Evolutionary conservation across 2,888 invertebrate species (phyloP), one percentile per base, ranked within the genome.

Genomic region (Danaus chrysippus): DNA sequence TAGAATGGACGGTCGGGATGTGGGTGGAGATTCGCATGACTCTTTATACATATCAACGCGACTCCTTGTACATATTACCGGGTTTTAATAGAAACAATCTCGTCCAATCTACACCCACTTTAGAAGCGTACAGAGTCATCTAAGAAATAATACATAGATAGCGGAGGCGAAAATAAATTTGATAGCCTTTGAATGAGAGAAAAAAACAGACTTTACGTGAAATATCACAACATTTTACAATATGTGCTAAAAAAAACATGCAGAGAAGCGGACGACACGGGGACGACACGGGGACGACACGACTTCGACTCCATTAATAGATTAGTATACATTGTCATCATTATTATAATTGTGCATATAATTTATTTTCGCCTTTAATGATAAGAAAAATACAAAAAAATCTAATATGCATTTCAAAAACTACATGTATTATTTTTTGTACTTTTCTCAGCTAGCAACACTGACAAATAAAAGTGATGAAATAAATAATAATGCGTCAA

Each of bases 181-280:
- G 62, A 53, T 42, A 55, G 23, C 49, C 34, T 23, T 12, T 34
- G 13, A 49, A 49, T 34, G 11, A 46, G 46, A 44, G 34, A 57
- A 13, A 44, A 23, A 19, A 46, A 42, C 52, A 56, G 49, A 34
- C 6, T 34, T 5, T 34, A 8, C 23, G 2, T 5, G 23, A 34
- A 34, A 34, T 34, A 34, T 34, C 6, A 34, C 23, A 34, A 8
- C 23, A 5, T 5, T 34, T 5, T 34, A 6, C 3, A 34, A 34
- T 5, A 34, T 34, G 23, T 34, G 23, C 23, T 34, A 34, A 34
- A 69, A 65, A 81, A 79, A 79, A 77, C 86, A 86, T 83, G 83
- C 87, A 83, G 76, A 83, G 81, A 86, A 85, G 84, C 87, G 81
- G 80, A 86, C 86, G 75, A 59, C 75, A 73, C 71, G 68, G 69